phyloP scores from a whole-genome alignment of 1,140 invertebrate species.

The Zaprionus kolodkinae region DNA sequence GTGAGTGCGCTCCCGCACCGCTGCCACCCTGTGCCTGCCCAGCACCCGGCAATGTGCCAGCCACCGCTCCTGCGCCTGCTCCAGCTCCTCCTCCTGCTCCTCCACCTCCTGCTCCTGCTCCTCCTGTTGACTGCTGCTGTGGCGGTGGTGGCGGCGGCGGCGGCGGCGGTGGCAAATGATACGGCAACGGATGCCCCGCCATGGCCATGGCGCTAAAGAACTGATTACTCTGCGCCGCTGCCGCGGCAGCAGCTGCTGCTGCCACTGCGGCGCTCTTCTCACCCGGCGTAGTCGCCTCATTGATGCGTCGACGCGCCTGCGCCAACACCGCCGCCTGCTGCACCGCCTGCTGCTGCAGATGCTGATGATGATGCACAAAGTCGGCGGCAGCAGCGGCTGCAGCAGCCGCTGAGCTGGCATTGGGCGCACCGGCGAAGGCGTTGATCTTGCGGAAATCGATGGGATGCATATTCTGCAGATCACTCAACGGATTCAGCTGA shows the following conservation, averaged over 20 bases:
- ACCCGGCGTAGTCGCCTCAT: slow-evolving; percentile 84
- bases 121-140: slow-evolving; percentile 82
- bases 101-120: slow-evolving; percentile 81
- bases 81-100: slow-evolving; percentile 75
- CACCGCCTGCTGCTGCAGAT: slow-evolving; percentile 52
- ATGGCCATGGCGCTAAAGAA: slow-evolving; percentile 86
- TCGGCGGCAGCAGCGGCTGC: slow-evolving; percentile 67
- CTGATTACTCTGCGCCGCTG: slow-evolving; percentile 84
- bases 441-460: slow-evolving; percentile 95
- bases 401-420: slow-evolving; percentile 5
- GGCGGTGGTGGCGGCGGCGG: slow-evolving; percentile 84
- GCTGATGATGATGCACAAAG: slow-evolving; percentile 60
- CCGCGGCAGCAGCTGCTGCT: slow-evolving; percentile 83
- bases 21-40: slow-evolving; percentile 84
- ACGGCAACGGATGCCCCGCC: slow-evolving; percentile 86
- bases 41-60: slow-evolving; percentile 15
- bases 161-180: slow-evolving; percentile 87
- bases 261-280: slow-evolving; percentile 68
- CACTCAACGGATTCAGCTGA: slow-evolving; percentile 90
- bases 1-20: slow-evolving; percentile 58
- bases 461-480: slow-evolving; percentile 97
- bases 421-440: slow-evolving; percentile 69
- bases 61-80: slow-evolving; percentile 14
- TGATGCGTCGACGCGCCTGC: slow-evolving; percentile 84
- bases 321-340: slow-evolving; percentile 61